phyloP scores from a whole-genome alignment of 92 coral and sea anemone genomes.

The Anthopleura xanthogrammica region DNA sequence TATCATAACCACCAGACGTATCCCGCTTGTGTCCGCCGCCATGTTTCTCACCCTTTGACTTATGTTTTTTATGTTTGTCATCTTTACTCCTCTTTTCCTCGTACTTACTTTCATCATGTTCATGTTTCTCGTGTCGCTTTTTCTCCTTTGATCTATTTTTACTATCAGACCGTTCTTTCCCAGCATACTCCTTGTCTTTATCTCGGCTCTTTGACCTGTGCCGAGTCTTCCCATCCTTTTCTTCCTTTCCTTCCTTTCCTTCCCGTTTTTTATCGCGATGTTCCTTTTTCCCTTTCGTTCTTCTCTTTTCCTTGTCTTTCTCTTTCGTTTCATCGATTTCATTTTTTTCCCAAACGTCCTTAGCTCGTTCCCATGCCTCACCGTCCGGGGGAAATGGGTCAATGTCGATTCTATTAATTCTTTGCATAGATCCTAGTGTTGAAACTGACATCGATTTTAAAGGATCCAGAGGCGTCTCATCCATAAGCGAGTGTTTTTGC shows the following conservation, averaged over 20 bases:
- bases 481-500: background rate
- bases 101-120: constrained; percentile 4
- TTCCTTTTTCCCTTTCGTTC: constrained; percentile 38
- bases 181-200: constrained; percentile 13
- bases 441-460: background rate
- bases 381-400: constrained; percentile 33
- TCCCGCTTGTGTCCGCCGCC: constrained; percentile 11
- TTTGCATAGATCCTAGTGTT: background rate
- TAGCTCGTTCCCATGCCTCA: constrained; percentile 37
- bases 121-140: constrained; percentile 19
- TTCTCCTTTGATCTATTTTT: constrained; percentile 45
- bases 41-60: constrained; percentile 35
- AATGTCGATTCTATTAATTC: background rate
- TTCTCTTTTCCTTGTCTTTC: constrained; percentile 14
- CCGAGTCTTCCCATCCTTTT: background rate
- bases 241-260: constrained; percentile 28
- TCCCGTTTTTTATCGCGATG: constrained; percentile 36
- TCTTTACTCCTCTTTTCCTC: constrained; percentile 7
- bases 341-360: constrained; percentile 47
- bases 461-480: background rate
- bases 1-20: background rate
- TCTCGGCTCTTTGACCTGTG: constrained; percentile 7
- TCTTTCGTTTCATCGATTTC: constrained; percentile 43
- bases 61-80: constrained; percentile 15
- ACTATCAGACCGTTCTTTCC: constrained; percentile 39